Base-by-base conservation (phyloP, 2,113 vertebrate species). In the Lagopus leucura region DNA sequence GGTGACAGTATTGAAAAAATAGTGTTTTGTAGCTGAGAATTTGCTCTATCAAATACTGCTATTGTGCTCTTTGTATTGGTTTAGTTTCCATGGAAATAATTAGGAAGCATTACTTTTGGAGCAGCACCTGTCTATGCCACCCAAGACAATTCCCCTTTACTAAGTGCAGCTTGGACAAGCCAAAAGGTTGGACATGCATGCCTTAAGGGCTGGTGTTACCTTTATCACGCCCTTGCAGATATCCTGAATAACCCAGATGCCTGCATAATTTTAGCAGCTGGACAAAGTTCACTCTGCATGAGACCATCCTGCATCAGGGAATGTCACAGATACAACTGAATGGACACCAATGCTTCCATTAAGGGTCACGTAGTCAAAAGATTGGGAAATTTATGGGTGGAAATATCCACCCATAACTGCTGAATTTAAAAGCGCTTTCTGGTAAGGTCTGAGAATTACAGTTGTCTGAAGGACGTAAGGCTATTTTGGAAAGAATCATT, bases 301-400 rank as follows among this genome's bases (percentile, higher is more conserved):
- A 50, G 40, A 7, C 5, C 3, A 1, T 4, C 25, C 16, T 91
- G 27, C 40, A 45, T 16, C 82, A 27, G 0, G 30, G 58, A 18
- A n/a, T 0, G 1, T 6, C 19, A n/a, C 60, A 86, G 4, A 6
- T 34, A 3, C 32, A 8, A 32, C 70, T 38, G 55, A 28, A 32
- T 34, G 70, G 14, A 2, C 2, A 3, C 28, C 55, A 78, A 22
- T 54, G 71, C 6, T 85, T 69, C 30, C 57, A 67, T 40, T 67
- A 77, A 52, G 8, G 25, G 32, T 27, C 65, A 40, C 20, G 11
- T 1, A 69, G 65, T 30, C 73, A 36, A 70, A 70, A 13, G 13
- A 47, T 0, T 28, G 66, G n/a, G 18, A 88, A 70, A 85, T 69
- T 47, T 70, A 81, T 55, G 45, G 65, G 8, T 24, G 63, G 71